Evolutionary conservation across 2,888 invertebrate species (phyloP).

Genomic region (Pachycephus smyrnensis): DNA sequence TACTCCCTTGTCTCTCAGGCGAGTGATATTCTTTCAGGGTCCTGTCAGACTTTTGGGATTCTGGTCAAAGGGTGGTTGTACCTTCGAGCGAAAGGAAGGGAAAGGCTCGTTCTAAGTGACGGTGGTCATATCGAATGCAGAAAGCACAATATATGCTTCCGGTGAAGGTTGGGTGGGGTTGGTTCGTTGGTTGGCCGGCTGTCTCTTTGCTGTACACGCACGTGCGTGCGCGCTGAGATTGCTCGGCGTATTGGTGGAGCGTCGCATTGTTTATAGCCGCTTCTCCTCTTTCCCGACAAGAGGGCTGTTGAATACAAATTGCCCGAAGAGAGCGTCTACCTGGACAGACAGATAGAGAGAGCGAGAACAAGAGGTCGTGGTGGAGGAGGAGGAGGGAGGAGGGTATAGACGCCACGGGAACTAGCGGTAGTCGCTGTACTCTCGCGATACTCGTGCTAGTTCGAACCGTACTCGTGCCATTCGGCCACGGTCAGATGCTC

Average conservation of each 20-base stretch:
- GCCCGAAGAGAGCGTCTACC: constrained; percentile 31
- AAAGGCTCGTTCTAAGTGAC: background rate
- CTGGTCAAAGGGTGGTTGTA: background rate
- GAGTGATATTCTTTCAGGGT: background rate
- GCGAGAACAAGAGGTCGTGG: constrained; percentile 5
- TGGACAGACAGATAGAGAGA: background rate
- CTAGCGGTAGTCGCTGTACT: background rate
- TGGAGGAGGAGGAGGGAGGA: constrained; percentile 9
- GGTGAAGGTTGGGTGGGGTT: constrained; percentile 57
- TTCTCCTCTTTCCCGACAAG: constrained; percentile 62
- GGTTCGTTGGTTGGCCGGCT: constrained; percentile 42
- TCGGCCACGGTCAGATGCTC: background rate
- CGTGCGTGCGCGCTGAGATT: constrained; percentile 44
- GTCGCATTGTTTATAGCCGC: constrained; percentile 66
- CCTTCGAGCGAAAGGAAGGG: constrained; percentile 2
- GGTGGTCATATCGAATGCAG: constrained; percentile 60
- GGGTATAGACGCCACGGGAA: background rate
- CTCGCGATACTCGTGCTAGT: background rate
- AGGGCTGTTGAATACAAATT: constrained; percentile 63
- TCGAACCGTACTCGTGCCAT: background rate
- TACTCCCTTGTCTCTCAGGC: background rate
- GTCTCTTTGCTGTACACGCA: constrained; percentile 52
- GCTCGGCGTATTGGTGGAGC: constrained; percentile 57
- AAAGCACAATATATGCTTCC: constrained; percentile 61
- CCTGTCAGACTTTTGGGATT: constrained; percentile 27